Conservation (phyloP, 2,888 invertebrate species). For the Athripsodes cinereus region DNA sequence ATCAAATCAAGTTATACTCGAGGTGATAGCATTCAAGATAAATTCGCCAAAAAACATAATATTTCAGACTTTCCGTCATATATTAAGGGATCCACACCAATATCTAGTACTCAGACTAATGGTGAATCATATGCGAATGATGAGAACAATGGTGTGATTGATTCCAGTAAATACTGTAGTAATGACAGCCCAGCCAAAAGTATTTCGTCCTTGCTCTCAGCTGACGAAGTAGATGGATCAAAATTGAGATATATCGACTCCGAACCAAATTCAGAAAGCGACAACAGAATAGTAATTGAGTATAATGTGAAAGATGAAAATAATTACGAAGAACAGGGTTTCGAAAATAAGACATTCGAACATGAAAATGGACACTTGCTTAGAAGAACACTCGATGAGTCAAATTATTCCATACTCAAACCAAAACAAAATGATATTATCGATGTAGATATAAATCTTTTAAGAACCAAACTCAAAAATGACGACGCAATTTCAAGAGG, state of each 20-base stretch:
- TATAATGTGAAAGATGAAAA: constrained; percentile 45
- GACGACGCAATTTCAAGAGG: background rate
- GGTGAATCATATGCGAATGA: constrained; percentile 9
- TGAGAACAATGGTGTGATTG: constrained; percentile 20
- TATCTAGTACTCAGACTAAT: constrained; percentile 12
- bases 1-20: constrained; percentile 30
- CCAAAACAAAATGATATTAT: constrained; percentile 16
- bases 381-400: constrained; percentile 40
- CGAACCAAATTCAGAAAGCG: constrained; percentile 30
- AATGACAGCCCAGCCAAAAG: constrained; percentile 33
- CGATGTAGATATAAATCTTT: background rate
- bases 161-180: constrained; percentile 31
- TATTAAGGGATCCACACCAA: constrained; percentile 50
- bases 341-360: constrained; percentile 47
- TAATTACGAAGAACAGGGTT: constrained; percentile 41
- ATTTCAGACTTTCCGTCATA: constrained; percentile 59
- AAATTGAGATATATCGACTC: constrained; percentile 26
- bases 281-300: constrained; percentile 35
- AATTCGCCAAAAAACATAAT: constrained; percentile 47
- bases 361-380: constrained; percentile 42
- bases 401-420: background rate
- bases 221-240: constrained; percentile 32
- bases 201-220: constrained; percentile 43
- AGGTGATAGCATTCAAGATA: constrained; percentile 40
- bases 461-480: background rate